These are phyloP conservation scores for Heliconius melpomene DNA, from an alignment of 1,140 invertebrate species.

Conservation along the genomic window DNA sequence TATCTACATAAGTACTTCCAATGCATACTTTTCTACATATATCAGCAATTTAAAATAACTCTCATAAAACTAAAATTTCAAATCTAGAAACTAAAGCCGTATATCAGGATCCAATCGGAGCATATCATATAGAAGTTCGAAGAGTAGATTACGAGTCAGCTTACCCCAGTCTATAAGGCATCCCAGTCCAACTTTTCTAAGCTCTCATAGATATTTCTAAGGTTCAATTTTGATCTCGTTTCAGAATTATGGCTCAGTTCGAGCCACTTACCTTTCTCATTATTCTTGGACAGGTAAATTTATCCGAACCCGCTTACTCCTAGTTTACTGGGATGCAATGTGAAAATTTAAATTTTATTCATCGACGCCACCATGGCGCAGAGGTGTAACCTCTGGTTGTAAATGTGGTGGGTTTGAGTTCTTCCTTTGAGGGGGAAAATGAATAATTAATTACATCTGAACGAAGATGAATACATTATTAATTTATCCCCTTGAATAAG, in stretches of 20 bases:
- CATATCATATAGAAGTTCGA: neutral
- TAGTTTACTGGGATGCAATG: conserved; percentile 17
- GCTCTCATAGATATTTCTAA: conserved; percentile 34
- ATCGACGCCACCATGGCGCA: too few relatives aligned
- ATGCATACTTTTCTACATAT: neutral
- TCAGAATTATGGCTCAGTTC: conserved; percentile 38
- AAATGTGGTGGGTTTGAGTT: too few relatives aligned
- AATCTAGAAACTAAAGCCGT: neutral
- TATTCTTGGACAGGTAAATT: conserved; percentile 38
- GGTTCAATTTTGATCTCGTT: conserved; percentile 38
- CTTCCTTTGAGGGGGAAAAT: too few relatives aligned
- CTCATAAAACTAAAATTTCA: conserved; percentile 5
- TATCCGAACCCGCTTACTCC: conserved; percentile 26
- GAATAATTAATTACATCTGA: too few relatives aligned
- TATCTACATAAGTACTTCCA: neutral
- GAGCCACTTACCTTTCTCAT: conserved; percentile 37
- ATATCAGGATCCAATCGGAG: conserved; percentile 7
- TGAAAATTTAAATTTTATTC: conserved; percentile 16
- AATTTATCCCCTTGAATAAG: too few relatives aligned
- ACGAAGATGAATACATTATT: too few relatives aligned
- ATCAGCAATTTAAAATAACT: neutral
- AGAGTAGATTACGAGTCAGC: conserved; percentile 1
- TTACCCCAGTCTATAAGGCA: conserved; percentile 6
- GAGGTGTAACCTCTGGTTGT: too few relatives aligned
- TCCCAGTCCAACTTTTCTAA: conserved; percentile 29